phyloP scores from a whole-genome alignment of 2,888 invertebrate genomes.

The Laspeyria flexula region DNA sequence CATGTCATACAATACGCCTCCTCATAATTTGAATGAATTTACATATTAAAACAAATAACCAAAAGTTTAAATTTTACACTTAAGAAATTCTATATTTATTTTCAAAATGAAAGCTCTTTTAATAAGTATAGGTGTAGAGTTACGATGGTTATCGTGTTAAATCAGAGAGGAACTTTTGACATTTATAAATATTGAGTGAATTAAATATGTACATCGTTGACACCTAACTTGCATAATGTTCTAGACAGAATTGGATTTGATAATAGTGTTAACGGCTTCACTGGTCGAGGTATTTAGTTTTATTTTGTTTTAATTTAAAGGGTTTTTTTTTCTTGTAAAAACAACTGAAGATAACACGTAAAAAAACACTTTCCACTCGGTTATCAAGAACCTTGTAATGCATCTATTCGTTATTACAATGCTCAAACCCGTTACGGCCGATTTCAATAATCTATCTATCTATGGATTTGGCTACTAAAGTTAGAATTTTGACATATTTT shows the following conservation, averaged over 20 bases:
- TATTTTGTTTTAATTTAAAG: no score
- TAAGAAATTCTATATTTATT: slow-evolving; percentile 29
- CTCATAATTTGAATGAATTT: slow-evolving; percentile 15
- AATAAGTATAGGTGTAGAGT: slow-evolving; percentile 23
- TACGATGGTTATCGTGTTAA: slow-evolving; percentile 18
- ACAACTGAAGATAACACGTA: no score
- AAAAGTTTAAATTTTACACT: slow-evolving; percentile 11
- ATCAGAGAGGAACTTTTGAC: slow-evolving; percentile 4
- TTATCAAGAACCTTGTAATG: no score
- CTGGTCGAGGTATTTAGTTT: no score
- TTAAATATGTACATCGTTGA: neutral
- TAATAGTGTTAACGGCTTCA: no score
- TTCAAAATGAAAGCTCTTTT: slow-evolving; percentile 22
- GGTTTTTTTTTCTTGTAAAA: no score
- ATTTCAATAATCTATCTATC: no score
- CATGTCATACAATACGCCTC: slow-evolving; percentile 12
- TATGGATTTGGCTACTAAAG: no score
- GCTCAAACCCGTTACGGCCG: no score
- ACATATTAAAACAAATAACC: slow-evolving; percentile 21
- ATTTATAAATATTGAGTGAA: slow-evolving; percentile 7
- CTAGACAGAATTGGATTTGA: neutral
- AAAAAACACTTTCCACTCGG: no score
- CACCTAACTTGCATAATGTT: slow-evolving; percentile 4
- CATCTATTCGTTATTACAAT: no score
- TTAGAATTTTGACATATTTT: no score